A percentile compares a stretch with the other conserved stretches of the same genome.
Evolutionary conservation across 2,113 vertebrate species (phyloP).

Genomic region (Macquaria ambigua): DNA sequence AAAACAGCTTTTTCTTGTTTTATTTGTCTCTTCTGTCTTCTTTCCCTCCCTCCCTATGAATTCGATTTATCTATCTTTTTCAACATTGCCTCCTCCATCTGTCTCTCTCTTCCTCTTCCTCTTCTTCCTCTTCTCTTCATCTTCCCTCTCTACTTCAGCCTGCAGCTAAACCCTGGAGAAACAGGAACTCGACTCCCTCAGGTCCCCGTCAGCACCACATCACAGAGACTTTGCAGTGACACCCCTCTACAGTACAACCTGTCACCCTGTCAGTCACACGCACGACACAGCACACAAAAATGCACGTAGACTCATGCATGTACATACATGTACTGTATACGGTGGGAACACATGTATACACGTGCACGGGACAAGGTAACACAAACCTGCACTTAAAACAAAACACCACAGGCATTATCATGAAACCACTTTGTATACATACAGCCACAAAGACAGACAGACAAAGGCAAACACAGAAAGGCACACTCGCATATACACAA

Average conservation of each 20-base stretch:
- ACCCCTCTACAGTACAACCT: conserved; percentile 22
- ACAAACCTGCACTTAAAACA: conserved; percentile 5
- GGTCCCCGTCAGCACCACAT: conserved; percentile 52
- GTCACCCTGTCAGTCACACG: conserved; percentile 49
- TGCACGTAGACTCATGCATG: not conserved
- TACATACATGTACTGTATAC: not conserved
- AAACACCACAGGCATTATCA: conserved; percentile 3
- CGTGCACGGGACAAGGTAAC: not conserved
- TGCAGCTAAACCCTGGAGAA: conserved; percentile 53
- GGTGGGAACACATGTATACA: not conserved
- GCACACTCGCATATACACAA: conserved; percentile 8
- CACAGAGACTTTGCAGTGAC: conserved; percentile 51
- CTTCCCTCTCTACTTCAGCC: conserved; percentile 31
- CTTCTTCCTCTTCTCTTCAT: conserved; percentile 7
- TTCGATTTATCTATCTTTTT: conserved; percentile 19
- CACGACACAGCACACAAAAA: conserved; percentile 5
- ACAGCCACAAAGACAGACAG: conserved; percentile 15
- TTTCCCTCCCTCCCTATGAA: conserved; percentile 1
- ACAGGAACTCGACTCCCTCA: conserved; percentile 15
- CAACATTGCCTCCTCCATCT: conserved; percentile 20
- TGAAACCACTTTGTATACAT: conserved; percentile 15
- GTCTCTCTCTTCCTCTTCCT: conserved; percentile 25
- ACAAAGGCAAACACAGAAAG: conserved; percentile 35
- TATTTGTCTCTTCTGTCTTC: conserved; percentile 7
- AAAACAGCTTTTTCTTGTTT: conserved; percentile 33